These are phyloP conservation scores for Pedetes capensis DNA, from an alignment of 2,113 vertebrate genomes.

Conservation along the genomic window DNA sequence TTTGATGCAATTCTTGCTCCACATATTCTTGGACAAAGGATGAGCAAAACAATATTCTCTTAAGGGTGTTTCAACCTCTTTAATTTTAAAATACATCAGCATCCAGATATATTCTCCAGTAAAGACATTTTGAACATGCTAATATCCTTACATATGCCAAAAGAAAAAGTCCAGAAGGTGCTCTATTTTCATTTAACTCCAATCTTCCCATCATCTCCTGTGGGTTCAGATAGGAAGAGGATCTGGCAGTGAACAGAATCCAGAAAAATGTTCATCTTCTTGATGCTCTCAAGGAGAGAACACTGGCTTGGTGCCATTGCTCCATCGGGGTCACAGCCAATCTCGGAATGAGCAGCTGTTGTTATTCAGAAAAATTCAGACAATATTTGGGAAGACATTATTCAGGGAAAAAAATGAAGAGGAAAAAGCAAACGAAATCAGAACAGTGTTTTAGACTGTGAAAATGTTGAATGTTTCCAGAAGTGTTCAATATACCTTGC, in stretches of 20 bases:
- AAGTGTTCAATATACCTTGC: not conserved
- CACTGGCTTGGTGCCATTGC: conserved; percentile 30
- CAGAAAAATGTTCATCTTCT: conserved; percentile 65
- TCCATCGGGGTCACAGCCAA: not conserved
- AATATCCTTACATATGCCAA: conserved; percentile 18
- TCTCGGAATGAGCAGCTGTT: conserved; percentile 60
- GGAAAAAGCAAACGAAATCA: conserved; percentile 12
- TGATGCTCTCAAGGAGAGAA: conserved; percentile 59
- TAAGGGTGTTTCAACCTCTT: not conserved
- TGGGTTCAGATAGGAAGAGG: conserved; percentile 46
- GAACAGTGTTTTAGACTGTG: not conserved
- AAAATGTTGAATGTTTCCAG: not conserved
- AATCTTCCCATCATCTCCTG: conserved; percentile 1
- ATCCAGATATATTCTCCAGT: not conserved
- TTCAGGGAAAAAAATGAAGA: not conserved
- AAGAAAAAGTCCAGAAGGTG: not conserved
- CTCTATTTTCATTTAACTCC: conserved; percentile 29
- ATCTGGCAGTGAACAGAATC: conserved; percentile 38
- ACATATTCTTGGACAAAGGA: not conserved
- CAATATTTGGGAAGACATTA: conserved; percentile 70
- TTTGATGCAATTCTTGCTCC: not conserved
- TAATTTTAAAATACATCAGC: not conserved
- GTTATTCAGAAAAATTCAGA: conserved; percentile 70
- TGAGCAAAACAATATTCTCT: not conserved
- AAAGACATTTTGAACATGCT: not conserved